Percentiles rank a stretch among this genome's conserved stretches.
phyloP scores from a whole-genome alignment of 2,888 invertebrate genomes.

The Didymodactylos carnosus region DNA sequence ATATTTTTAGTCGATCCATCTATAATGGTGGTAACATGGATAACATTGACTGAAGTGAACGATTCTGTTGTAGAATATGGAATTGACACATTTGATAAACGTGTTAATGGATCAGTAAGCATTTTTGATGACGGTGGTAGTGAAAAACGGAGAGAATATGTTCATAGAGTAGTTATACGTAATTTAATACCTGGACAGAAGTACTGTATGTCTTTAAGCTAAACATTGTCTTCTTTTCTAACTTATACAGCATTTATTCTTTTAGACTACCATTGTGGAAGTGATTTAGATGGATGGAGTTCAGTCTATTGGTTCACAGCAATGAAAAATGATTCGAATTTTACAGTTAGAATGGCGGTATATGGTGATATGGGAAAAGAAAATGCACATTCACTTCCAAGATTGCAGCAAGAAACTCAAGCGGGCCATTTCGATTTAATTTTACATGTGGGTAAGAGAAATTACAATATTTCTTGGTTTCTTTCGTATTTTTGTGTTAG shows the following conservation, averaged over 20 bases:
- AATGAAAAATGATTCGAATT: conserved; percentile 44
- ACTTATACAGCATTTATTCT: neutral
- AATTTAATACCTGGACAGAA: conserved; percentile 1
- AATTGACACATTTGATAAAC: neutral
- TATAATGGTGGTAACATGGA: conserved; percentile 24
- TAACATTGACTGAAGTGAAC: conserved; percentile 19
- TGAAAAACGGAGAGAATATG: conserved; percentile 15
- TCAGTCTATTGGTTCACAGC: conserved; percentile 54
- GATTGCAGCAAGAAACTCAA: conserved; percentile 11
- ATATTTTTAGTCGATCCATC: conserved; percentile 16
- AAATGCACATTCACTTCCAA: conserved; percentile 44
- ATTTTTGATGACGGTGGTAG: conserved; percentile 17
- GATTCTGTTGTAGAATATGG: conserved; percentile 20
- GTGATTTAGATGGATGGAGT: conserved; percentile 51
- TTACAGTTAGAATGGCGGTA: conserved; percentile 45
- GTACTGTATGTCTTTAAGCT: neutral
- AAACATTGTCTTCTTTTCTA: neutral
- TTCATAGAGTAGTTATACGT: conserved; percentile 16
- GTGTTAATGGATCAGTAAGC: conserved; percentile 13
- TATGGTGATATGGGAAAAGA: conserved; percentile 40
- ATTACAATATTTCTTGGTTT: too few species aligned
- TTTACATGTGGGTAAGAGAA: conserved; percentile 19
- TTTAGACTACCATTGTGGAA: conserved; percentile 25
- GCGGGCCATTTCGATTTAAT: conserved; percentile 14
- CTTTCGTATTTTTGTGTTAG: too few species aligned